phyloP scores from a whole-genome alignment of 2,888 invertebrate species.

The Polydrusus pterygomalis region DNA sequence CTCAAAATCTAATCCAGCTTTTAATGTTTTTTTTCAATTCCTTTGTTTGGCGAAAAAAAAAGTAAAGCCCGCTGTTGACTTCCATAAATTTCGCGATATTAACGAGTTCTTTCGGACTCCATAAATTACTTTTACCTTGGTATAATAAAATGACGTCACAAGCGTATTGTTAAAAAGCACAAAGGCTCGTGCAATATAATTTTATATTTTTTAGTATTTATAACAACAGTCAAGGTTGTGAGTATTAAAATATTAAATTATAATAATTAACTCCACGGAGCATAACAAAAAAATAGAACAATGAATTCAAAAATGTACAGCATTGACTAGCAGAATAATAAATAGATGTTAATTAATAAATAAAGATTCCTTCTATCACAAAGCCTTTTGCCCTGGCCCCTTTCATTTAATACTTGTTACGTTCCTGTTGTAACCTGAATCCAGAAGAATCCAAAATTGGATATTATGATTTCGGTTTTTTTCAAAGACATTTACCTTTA shows the following conservation, averaged over 20 bases:
- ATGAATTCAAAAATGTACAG: neutral
- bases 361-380: no score
- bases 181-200: neutral
- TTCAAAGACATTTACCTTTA: no score
- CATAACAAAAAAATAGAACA: neutral
- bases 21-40: neutral
- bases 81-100: neutral
- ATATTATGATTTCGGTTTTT: no score
- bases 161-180: conserved; percentile 8
- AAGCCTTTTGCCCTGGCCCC: no score
- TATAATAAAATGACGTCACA: conserved; percentile 1
- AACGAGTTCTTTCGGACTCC: neutral
- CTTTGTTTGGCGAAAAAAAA: neutral
- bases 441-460: no score
- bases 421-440: no score
- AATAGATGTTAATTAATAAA: no score
- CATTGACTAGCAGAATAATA: no score
- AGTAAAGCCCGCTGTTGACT: neutral
- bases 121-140: conserved; percentile 8
- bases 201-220: conserved; percentile 3
- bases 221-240: neutral
- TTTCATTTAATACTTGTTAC: no score
- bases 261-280: neutral
- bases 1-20: neutral
- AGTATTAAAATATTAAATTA: conserved; percentile 6